phyloP scores from a whole-genome alignment of 2,888 invertebrate genomes.

The Resseliella maxima region DNA sequence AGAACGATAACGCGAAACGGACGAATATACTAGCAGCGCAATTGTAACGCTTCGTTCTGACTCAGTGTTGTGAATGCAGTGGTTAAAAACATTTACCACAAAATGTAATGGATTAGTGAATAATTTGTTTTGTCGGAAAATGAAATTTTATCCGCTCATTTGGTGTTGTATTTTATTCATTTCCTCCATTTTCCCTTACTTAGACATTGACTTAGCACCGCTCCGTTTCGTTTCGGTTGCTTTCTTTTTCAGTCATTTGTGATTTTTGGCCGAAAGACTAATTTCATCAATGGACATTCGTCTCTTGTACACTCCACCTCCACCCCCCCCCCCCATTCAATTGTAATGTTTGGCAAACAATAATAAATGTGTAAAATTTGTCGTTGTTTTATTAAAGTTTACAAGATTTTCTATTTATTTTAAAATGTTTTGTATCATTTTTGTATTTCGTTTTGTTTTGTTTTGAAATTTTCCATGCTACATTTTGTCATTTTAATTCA shows the following conservation, averaged over 20 bases:
- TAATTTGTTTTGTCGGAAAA: slow-evolving; percentile 55
- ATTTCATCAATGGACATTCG: slow-evolving; percentile 5
- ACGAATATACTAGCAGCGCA: neutral
- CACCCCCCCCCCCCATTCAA: too few relatives aligned
- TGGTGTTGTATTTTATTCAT: slow-evolving; percentile 47
- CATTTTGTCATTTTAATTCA: neutral
- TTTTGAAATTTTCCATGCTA: too few relatives aligned
- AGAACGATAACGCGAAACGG: neutral
- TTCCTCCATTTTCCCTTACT: neutral
- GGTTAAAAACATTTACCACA: slow-evolving; percentile 49
- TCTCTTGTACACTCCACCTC: neutral
- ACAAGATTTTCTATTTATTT: slow-evolving; percentile 34
- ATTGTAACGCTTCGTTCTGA: neutral
- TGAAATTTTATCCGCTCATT: slow-evolving; percentile 52
- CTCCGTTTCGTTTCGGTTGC: neutral
- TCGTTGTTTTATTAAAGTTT: slow-evolving; percentile 19
- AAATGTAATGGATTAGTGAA: slow-evolving; percentile 56
- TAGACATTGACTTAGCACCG: neutral
- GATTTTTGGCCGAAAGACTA: neutral
- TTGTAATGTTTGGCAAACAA: slow-evolving; percentile 25
- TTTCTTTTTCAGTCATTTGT: too few relatives aligned
- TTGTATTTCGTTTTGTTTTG: neutral
- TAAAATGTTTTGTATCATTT: neutral
- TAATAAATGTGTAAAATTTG: slow-evolving; percentile 44
- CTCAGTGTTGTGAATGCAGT: neutral